Percentiles rank a stretch among this genome's conserved stretches.
Conservation (phyloP, 2,113 vertebrate species). For the Daubentonia madagascariensis region DNA sequence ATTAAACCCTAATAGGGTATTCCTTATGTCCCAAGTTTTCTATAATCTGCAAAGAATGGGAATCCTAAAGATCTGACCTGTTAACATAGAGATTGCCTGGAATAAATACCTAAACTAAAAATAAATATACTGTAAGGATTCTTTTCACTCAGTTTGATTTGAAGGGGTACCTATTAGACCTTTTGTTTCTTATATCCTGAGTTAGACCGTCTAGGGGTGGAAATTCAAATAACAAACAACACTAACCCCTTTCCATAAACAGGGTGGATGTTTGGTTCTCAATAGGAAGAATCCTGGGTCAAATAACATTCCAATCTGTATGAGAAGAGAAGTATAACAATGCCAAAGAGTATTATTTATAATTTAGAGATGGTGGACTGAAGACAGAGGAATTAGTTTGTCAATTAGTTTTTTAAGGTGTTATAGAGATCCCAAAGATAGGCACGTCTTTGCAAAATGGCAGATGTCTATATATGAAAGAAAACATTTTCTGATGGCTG, state of each 20-base stretch:
- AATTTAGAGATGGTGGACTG: background rate
- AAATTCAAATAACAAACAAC: background rate
- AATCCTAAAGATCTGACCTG: background rate
- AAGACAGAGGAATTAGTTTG: background rate
- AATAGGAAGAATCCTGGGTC: background rate
- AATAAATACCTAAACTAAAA: background rate
- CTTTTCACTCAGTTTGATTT: background rate
- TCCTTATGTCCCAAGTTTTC: background rate
- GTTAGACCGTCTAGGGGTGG: background rate
- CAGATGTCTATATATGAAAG: background rate
- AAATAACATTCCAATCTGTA: background rate
- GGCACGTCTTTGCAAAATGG: background rate
- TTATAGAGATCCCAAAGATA: background rate
- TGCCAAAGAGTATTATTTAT: background rate
- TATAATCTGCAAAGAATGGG: background rate
- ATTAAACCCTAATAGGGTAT: background rate
- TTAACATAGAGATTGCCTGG: background rate
- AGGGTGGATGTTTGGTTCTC: background rate
- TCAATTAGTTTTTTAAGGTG: background rate
- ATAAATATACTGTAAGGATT: background rate
- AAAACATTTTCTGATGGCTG: background rate
- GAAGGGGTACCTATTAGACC: background rate
- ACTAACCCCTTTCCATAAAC: background rate
- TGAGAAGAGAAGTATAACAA: background rate
- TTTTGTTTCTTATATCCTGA: background rate